Evolutionary conservation across 2,888 invertebrate species (phyloP), one percentile per base, ranked within the genome.

Genomic region (Axea sp.): DNA sequence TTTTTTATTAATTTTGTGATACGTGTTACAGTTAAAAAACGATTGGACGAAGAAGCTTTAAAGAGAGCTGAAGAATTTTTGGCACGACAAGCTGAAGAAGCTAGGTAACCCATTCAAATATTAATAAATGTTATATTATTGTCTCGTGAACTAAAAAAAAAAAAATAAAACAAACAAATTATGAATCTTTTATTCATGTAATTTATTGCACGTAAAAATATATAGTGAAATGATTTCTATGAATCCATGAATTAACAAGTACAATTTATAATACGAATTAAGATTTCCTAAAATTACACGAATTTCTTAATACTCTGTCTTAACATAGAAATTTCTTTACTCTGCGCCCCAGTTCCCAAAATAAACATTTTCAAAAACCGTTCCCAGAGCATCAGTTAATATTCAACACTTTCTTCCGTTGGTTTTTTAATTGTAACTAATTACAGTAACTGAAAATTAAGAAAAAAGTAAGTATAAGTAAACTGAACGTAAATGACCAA

Each of bases 61-160:
- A 78, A 55, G 26, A 81, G 76, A 60, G 81, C 81, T 11, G 80
- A 84, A 37, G 80, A 80, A 30, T 84, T 81, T 22, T 78, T 85
- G 11, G 77, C 79, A 7, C 65, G 65, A 8, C 65, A 73, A 41
- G 72, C 72, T 33, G 83, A 81, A 33, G 82, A 84, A 74, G 81
- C 84, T 5, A 83, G 80, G 85, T 85, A 76, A 78, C 62, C n/a
- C 3, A 33, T 26, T 45, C 7, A 47, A 43, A 55, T 53, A 67
- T 49, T 73, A 67, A 65, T 59, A 67, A 72, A 51, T 55, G 65
- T 73, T 45, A 12, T 39, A 47, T 39, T 55, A n/a, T n/a, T n/a
- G 43, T 64, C 45, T 39, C 31, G 33, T 72, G 14, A 9, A 43
- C 57, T 35, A 64, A 72, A 57, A 37, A 43, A 33, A 45, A 28